phyloP scores from a whole-genome alignment of 2,797 vertebrate species.

The Moxostoma hubbsi region DNA sequence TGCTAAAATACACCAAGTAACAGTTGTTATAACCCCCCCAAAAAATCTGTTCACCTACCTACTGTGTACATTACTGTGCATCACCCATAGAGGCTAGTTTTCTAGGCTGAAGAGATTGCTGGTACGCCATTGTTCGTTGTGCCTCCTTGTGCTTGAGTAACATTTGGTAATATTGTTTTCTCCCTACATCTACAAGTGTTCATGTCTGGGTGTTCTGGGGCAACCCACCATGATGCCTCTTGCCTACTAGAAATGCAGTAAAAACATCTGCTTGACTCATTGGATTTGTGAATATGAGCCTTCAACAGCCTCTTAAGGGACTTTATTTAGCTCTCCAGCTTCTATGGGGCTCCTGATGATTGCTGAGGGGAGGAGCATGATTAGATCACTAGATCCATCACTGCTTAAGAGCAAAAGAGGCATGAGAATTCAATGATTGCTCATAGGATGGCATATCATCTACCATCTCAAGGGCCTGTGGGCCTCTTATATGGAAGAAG shows the following conservation, averaged over 20 bases:
- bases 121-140: not conserved
- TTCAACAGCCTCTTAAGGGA: not conserved
- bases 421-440: not conserved
- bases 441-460: not conserved
- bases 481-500: not conserved
- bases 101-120: too few relatives aligned
- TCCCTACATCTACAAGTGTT: not conserved
- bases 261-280: constrained; percentile 1
- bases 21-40: too few relatives aligned
- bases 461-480: constrained; percentile 8
- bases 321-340: constrained; percentile 8
- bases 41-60: too few relatives aligned
- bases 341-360: not conserved
- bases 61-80: too few relatives aligned
- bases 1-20: too few relatives aligned
- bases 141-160: not conserved
- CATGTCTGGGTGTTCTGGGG: not conserved
- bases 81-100: too few relatives aligned
- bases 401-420: not conserved
- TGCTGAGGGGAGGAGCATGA: not conserved
- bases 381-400: not conserved
- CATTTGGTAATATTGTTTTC: not conserved
- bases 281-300: constrained; percentile 9
- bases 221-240: not conserved
- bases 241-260: constrained; percentile 2